phyloP scores from a whole-genome alignment of 2,888 invertebrate genomes.

The Agrotis ipsilon region DNA sequence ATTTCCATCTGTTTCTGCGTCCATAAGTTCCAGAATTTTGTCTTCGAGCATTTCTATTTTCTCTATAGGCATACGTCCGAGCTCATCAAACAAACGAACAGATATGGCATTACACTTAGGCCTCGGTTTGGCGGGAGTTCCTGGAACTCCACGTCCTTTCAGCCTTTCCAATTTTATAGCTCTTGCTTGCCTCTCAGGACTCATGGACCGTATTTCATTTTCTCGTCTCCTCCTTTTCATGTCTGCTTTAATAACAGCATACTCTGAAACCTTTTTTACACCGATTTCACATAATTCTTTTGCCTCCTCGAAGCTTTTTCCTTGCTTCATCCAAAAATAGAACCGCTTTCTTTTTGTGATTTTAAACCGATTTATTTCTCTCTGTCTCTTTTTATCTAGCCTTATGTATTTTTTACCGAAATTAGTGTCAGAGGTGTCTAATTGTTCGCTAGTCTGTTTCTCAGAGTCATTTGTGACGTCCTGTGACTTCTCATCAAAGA shows the following conservation, averaged over 20 bases:
- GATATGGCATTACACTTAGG: not conserved
- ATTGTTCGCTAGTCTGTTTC: not conserved
- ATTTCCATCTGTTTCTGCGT: constrained; percentile 35
- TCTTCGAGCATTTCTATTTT: constrained; percentile 27
- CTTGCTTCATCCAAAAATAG: constrained; percentile 42
- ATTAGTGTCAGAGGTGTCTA: not conserved
- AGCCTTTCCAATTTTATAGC: not conserved
- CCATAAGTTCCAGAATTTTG: constrained; percentile 40
- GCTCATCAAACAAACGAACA: constrained; percentile 25
- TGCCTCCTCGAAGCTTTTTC: constrained; percentile 43
- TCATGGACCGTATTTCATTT: constrained; percentile 7
- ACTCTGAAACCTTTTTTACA: constrained; percentile 26
- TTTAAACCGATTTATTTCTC: not conserved
- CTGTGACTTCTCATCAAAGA: constrained; percentile 7
- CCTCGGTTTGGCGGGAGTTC: not conserved
- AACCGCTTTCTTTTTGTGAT: constrained; percentile 16
- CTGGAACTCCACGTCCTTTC: constrained; percentile 4
- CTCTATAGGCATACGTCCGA: constrained; percentile 20
- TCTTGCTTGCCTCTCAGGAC: constrained; percentile 13
- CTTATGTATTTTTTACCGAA: constrained; percentile 4
- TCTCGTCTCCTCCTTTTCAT: not conserved
- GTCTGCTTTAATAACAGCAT: constrained; percentile 20
- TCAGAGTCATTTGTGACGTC: not conserved
- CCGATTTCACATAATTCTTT: constrained; percentile 24
- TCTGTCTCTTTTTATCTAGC: constrained; percentile 9